Base-by-base conservation (phyloP, 2,113 vertebrate species). In the Pseudolaguvia tuberculata region DNA sequence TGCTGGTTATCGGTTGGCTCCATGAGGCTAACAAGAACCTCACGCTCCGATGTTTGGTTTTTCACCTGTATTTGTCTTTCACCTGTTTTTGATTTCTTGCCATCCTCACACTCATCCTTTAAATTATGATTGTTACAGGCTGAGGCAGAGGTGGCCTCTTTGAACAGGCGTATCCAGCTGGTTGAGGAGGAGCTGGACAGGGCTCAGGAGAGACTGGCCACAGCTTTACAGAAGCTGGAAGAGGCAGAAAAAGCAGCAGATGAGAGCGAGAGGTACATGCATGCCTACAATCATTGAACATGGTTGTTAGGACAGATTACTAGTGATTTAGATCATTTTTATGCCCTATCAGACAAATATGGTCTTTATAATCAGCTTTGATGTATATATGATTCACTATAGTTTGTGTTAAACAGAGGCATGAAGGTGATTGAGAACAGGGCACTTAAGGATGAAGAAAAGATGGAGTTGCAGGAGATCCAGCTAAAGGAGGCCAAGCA, bases 181-280 rank as follows among this genome's bases (percentile, higher is more conserved):
- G 93, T 95, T 0, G 94, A 95, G 85, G 93, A 95, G 77, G 94
- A 95, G 87, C 72, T 95, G 86, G 94, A 95, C 83, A 89, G 93
- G 3, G 92, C 93, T 67, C 94, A 95, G 88, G 94, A 95, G 82
- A 91, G 94, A 23, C 90, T 95, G 10, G 91, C 93, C 61, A 95
- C 94, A 0, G 91, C 93, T 31, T 83, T 94, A 85, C 93, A 94
- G 81, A 95, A 95, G 82, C 85, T 95, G 80, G 94, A 95, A 76
- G 94, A 95, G 78, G 94, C 94, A 0, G 93, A 94, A 86, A 95
- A 95, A 53, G 89, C 92, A 0, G 93, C 94, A 0, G 94, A 95
- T 80, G 94, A 95, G 83, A 94, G 93, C 0, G 93, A 95, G 84
- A 91, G 94, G 94, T 84, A 58, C 2, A 11, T 23, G 10, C 20